Evolutionary conservation across 2,797 vertebrate species (phyloP).

Genomic region (Neosalanx taihuensis): DNA sequence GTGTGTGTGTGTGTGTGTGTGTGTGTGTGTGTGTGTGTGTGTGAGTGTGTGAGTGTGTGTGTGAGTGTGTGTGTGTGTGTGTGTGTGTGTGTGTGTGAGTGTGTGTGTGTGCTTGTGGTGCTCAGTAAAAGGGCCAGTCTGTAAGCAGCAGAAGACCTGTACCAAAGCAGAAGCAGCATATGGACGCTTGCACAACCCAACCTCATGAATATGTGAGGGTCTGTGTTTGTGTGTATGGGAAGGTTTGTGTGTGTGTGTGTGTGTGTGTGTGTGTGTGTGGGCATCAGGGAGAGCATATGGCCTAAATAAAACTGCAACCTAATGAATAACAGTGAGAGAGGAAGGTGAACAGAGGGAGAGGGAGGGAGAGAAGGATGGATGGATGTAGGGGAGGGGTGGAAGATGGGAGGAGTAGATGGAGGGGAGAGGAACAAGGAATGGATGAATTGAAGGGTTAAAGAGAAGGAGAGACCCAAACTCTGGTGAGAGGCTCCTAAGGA

Average conservation of each 20-base stretch:
- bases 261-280: constrained; percentile 37
- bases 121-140: constrained; percentile 80
- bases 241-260: constrained; percentile 1
- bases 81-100: constrained; percentile 22
- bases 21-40: constrained; percentile 24
- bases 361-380: background rate
- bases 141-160: constrained; percentile 77
- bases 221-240: constrained; percentile 28
- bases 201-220: constrained; percentile 74
- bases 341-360: background rate
- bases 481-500: too few relatives aligned
- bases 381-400: background rate
- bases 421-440: background rate
- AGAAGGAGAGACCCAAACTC: background rate
- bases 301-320: constrained; percentile 79
- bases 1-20: background rate
- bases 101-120: constrained; percentile 49
- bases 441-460: background rate
- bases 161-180: constrained; percentile 81
- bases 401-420: background rate
- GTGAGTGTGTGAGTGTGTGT: constrained; percentile 43
- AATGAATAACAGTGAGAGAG: constrained; percentile 67
- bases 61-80: constrained; percentile 34
- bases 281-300: constrained; percentile 84
- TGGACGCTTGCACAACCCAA: constrained; percentile 83